Percentiles rank a stretch among this genome's conserved stretches.
These are phyloP conservation scores for Acanthaster planci DNA, from an alignment of 35 echinoderm and acorn worm genomes.

Conservation along the genomic window DNA sequence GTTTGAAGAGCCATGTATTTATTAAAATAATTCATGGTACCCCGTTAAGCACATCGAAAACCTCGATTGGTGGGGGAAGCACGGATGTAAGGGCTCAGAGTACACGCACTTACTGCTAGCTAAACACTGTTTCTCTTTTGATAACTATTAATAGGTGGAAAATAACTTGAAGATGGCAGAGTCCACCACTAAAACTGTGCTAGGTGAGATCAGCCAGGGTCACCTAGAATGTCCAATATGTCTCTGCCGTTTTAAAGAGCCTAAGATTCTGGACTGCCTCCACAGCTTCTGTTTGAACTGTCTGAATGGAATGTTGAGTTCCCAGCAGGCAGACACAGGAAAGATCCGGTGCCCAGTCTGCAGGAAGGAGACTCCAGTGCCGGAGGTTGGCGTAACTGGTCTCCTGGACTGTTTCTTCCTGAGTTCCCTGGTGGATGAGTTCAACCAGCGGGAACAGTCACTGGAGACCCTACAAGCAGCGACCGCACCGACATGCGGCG, in stretches of 20 bases:
- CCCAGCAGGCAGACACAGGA: not conserved
- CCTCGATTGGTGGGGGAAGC: too few relatives aligned
- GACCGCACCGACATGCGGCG: not conserved
- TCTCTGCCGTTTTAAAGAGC: not conserved
- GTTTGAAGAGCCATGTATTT: too few relatives aligned
- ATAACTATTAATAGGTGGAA: too few relatives aligned
- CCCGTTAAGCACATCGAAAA: too few relatives aligned
- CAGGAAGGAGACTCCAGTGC: not conserved
- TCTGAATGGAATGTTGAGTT: not conserved
- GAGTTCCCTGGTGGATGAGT: not conserved
- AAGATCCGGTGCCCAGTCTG: not conserved
- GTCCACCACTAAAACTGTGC: too few relatives aligned
- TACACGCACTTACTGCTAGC: too few relatives aligned
- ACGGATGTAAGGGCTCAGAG: too few relatives aligned
- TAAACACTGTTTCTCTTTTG: too few relatives aligned
- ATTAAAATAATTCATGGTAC: too few relatives aligned
- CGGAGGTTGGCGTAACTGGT: not conserved
- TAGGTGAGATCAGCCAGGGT: not conserved
- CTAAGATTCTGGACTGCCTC: slow-evolving; percentile 3
- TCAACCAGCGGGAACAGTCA: not conserved
- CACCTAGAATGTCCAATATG: slow-evolving; percentile 7
- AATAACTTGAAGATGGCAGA: too few relatives aligned
- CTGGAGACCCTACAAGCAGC: not conserved
- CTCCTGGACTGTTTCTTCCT: not conserved
- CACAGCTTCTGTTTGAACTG: not conserved